These are phyloP conservation scores for Elysia chlorotica DNA, from an alignment of 1,140 invertebrate species.

Conservation along the genomic window DNA sequence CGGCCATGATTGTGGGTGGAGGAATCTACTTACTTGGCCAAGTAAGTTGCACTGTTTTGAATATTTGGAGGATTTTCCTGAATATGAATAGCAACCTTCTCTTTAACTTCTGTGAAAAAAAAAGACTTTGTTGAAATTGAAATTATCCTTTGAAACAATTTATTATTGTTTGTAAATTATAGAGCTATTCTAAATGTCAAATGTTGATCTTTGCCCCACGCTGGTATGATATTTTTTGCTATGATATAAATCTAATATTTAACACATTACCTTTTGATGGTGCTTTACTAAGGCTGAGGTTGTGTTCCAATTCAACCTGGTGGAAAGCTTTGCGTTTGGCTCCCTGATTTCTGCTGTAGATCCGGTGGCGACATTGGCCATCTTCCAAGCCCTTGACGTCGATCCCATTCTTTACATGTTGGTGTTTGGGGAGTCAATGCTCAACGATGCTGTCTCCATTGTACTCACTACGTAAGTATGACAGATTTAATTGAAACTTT, in stretches of 20 bases:
- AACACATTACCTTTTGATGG: too few species aligned
- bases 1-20: constrained; percentile 77
- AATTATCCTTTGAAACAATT: too few species aligned
- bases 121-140: too few species aligned
- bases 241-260: too few species aligned
- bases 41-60: constrained; percentile 60
- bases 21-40: constrained; percentile 93
- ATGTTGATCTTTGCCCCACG: background rate
- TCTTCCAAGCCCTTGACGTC: constrained; percentile 95
- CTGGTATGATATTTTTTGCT: too few species aligned
- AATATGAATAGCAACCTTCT: too few species aligned
- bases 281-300: constrained; percentile 67
- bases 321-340: constrained; percentile 98
- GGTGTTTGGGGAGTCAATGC: constrained; percentile 96
- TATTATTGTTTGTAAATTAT: background rate
- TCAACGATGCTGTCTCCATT: constrained; percentile 98
- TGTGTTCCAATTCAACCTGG: constrained; percentile 89
- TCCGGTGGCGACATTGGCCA: constrained; percentile 93
- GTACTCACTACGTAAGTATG: constrained; percentile 87
- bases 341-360: constrained; percentile 98
- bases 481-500: background rate
- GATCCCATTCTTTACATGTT: constrained; percentile 94
- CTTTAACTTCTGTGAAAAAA: too few species aligned
- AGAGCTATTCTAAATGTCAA: background rate
- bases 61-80: too few species aligned